Evolutionary conservation across 2,113 vertebrate genomes (phyloP).

Genomic region (Antigone vipio): DNA sequence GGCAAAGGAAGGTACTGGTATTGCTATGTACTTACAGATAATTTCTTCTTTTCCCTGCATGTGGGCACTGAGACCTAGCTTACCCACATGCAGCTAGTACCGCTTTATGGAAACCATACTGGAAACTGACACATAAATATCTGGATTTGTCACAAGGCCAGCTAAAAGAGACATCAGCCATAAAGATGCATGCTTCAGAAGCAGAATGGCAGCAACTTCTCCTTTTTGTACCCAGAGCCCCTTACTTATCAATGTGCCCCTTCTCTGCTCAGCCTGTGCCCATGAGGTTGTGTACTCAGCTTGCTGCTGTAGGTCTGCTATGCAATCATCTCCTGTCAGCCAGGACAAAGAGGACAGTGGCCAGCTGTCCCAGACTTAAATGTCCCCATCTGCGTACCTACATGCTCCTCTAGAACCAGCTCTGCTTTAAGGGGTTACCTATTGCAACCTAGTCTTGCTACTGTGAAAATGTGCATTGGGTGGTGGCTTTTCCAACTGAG

Average conservation of each 20-base stretch:
- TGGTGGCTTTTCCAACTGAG: neutral
- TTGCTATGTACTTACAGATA: neutral
- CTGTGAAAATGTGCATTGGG: neutral
- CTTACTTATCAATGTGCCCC: neutral
- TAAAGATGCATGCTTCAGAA: neutral
- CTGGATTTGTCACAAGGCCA: neutral
- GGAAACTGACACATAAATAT: neutral
- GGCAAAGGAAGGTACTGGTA: neutral
- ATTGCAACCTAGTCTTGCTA: neutral
- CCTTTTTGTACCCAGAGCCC: neutral
- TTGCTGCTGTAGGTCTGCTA: neutral
- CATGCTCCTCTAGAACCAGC: neutral
- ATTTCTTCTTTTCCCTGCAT: neutral
- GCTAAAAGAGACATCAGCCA: neutral
- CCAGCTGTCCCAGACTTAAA: neutral
- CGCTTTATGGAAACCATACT: neutral
- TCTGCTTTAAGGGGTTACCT: neutral
- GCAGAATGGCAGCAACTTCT: neutral
- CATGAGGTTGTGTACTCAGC: rapidly evolving
- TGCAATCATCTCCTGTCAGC: neutral
- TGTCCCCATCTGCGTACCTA: neutral
- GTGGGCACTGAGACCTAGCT: neutral
- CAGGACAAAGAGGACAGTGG: neutral
- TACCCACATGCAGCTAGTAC: neutral
- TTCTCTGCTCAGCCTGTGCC: neutral